A percentile compares a stretch with the other conserved stretches of the same genome.
phyloP scores from a whole-genome alignment of 2,888 invertebrate genomes.

The Loripinus fragilis region DNA sequence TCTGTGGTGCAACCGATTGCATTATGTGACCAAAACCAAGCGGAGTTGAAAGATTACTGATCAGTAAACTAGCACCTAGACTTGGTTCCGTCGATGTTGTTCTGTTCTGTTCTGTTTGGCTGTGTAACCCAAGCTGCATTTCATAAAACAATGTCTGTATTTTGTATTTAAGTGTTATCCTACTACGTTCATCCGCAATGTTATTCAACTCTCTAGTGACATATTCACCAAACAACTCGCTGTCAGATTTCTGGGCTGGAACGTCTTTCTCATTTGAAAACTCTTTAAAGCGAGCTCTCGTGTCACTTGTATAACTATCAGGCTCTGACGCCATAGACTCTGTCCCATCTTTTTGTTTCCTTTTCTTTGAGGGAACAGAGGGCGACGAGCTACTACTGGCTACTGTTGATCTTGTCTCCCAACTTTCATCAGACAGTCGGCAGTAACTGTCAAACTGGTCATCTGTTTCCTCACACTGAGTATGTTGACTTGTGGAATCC shows the following conservation, averaged over 20 bases:
- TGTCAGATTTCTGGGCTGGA: slow-evolving; percentile 13
- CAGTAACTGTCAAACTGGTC: neutral
- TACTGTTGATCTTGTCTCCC: neutral
- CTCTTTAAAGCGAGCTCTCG: slow-evolving; percentile 10
- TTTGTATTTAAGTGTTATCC: slow-evolving; percentile 1
- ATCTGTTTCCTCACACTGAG: neutral
- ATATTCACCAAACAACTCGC: slow-evolving; percentile 27
- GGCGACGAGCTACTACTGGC: neutral
- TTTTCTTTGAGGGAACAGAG: neutral
- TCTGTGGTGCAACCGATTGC: too few relatives aligned
- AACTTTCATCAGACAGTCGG: slow-evolving; percentile 4
- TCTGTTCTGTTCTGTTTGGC: too few relatives aligned
- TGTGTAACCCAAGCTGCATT: neutral
- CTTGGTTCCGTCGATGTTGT: neutral
- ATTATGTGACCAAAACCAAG: neutral
- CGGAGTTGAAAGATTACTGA: neutral
- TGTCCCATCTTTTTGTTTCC: slow-evolving; percentile 4
- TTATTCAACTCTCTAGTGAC: slow-evolving; percentile 21
- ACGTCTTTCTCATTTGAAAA: neutral
- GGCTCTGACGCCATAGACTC: slow-evolving; percentile 19
- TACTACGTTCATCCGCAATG: slow-evolving; percentile 12
- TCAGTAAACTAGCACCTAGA: neutral
- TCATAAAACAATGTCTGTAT: neutral
- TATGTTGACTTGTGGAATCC: neutral
- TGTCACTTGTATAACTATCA: neutral